Percentiles rank a stretch among this genome's conserved stretches.
Conservation (phyloP, 1,140 invertebrate species). For the Cydia amplana region DNA sequence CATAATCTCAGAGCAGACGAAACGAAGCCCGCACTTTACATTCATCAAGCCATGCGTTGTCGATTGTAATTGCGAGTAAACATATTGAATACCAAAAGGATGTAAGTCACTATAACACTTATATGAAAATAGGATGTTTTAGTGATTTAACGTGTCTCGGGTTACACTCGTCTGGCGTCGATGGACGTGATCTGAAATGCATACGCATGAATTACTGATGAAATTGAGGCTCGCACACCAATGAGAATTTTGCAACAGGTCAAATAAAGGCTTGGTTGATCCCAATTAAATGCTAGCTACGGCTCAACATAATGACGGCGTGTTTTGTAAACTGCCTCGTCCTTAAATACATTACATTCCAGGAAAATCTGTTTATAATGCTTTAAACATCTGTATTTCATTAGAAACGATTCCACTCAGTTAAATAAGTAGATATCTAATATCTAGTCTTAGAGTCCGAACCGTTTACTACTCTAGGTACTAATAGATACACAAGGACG, state of each 20-base stretch:
- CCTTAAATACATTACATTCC: no score
- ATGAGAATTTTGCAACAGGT: slow-evolving; percentile 11
- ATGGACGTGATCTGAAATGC: slow-evolving; percentile 25
- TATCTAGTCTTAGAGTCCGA: no score
- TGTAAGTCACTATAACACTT: background rate
- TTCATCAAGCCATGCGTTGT: slow-evolving; percentile 3
- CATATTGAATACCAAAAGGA: background rate
- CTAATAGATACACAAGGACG: no score
- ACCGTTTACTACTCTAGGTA: no score
- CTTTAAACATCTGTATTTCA: no score
- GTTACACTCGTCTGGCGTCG: slow-evolving; percentile 16
- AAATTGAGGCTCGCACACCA: slow-evolving; percentile 5
- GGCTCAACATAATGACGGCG: no score
- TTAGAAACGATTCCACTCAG: no score
- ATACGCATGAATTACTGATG: slow-evolving; percentile 25
- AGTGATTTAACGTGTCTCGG: background rate
- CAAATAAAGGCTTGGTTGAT: background rate
- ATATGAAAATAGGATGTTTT: background rate
- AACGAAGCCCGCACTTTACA: slow-evolving; percentile 19
- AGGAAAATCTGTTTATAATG: no score
- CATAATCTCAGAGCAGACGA: slow-evolving; percentile 11
- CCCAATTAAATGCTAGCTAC: background rate
- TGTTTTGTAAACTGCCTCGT: no score
- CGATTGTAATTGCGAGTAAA: slow-evolving; percentile 20
- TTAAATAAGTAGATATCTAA: no score